Conservation (phyloP, 2,888 invertebrate species). For the Tetrapedia diversipes region DNA sequence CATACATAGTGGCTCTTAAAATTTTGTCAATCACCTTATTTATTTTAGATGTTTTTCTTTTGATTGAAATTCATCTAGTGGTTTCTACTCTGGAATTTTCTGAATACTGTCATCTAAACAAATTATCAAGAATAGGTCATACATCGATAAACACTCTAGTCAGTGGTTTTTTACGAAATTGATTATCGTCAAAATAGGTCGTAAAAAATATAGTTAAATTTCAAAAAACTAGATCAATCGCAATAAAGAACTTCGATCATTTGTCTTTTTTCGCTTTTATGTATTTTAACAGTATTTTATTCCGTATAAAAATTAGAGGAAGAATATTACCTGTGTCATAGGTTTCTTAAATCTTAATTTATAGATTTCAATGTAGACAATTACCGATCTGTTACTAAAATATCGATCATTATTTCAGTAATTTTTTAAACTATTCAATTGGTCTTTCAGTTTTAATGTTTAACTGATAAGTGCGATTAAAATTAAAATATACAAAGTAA, state of each 20-base stretch:
- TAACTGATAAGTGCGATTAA: not conserved
- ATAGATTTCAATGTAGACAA: not conserved
- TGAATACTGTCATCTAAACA: not conserved
- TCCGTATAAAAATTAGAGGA: not conserved
- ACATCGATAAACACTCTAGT: constrained; percentile 53
- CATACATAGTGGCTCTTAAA: too few species aligned
- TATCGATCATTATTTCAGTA: not conserved
- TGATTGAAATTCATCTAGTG: not conserved
- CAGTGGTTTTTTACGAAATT: constrained; percentile 30
- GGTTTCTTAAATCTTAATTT: not conserved
- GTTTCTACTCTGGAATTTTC: not conserved
- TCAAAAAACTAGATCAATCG: constrained; percentile 35
- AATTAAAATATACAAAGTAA: not conserved
- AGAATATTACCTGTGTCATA: constrained; percentile 24
- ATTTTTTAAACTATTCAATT: not conserved
- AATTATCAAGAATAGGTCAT: not conserved
- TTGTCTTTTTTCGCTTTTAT: not conserved
- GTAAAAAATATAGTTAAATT: constrained; percentile 42
- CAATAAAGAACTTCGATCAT: constrained; percentile 31
- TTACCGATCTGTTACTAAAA: not conserved
- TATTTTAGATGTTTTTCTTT: too few species aligned
- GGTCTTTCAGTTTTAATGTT: not conserved
- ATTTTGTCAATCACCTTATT: too few species aligned
- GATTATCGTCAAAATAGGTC: constrained; percentile 45
- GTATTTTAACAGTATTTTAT: too few species aligned